Conservation (phyloP, 2,797 vertebrate species). For the Gorsachius magnificus region DNA sequence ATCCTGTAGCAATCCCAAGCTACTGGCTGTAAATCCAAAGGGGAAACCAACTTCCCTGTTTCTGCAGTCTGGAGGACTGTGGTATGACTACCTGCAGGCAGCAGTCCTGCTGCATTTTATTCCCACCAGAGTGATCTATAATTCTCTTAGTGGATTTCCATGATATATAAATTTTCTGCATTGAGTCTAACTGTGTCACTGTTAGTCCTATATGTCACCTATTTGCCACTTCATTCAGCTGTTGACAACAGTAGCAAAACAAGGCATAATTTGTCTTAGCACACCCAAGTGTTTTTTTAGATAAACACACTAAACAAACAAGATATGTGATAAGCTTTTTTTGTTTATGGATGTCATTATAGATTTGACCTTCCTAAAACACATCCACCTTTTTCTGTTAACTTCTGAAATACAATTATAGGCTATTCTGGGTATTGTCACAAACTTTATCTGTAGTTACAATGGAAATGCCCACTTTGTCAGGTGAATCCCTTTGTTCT, state of each 20-base stretch:
- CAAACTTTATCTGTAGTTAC: not conserved
- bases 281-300: rapidly evolving
- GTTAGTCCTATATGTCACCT: not conserved
- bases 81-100: not conserved
- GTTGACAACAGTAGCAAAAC: not conserved
- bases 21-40: not conserved
- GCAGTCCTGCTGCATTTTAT: not conserved
- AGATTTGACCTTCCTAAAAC: not conserved
- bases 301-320: not conserved
- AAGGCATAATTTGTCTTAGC: not conserved
- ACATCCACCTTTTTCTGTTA: not conserved
- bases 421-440: not conserved
- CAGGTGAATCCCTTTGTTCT: not conserved
- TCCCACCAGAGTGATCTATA: not conserved
- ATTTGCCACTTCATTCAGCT: not conserved
- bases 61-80: not conserved
- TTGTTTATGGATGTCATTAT: not conserved
- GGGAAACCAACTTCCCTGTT: not conserved
- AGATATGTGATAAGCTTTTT: not conserved
- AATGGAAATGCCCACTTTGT: not conserved
- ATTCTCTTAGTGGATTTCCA: not conserved
- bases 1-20: not conserved
- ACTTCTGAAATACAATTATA: not conserved
- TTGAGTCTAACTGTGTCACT: not conserved
- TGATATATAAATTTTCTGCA: not conserved